These are phyloP conservation scores for Drosophila triauraria DNA, from an alignment of 1,140 invertebrate species.

Conservation along the genomic window DNA sequence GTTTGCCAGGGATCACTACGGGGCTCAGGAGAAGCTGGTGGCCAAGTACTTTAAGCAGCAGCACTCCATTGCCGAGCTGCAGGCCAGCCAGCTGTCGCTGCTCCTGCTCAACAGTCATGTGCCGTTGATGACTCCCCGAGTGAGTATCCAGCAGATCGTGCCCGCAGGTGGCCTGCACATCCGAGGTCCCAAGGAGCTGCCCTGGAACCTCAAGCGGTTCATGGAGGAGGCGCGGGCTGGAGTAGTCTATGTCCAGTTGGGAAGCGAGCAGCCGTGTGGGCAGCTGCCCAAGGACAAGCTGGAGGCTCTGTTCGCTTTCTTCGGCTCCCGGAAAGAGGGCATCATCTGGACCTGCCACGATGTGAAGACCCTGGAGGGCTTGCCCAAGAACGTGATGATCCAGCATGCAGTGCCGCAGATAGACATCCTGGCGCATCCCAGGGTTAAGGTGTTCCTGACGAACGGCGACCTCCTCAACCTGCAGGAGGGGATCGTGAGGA, in stretches of 20 bases:
- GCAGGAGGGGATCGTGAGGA: conserved; percentile 86
- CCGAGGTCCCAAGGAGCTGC: conserved; percentile 73
- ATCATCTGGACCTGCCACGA: conserved; percentile 87
- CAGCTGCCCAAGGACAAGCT: conserved; percentile 72
- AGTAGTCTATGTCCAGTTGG: conserved; percentile 87
- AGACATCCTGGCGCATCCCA: conserved; percentile 86
- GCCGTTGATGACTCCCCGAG: conserved; percentile 69
- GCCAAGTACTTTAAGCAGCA: conserved; percentile 70
- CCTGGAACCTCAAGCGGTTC: conserved; percentile 84
- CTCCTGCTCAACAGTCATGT: conserved; percentile 81
- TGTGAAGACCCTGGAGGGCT: conserved; percentile 67
- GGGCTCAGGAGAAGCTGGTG: conserved; percentile 67
- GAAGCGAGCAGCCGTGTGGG: conserved; percentile 72
- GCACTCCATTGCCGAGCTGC: conserved; percentile 84
- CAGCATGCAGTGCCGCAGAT: conserved; percentile 87
- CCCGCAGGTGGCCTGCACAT: conserved; percentile 83
- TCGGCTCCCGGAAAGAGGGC: conserved; percentile 85
- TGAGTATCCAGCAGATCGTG: conserved; percentile 71
- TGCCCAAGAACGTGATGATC: conserved; percentile 85
- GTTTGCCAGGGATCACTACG: conserved; percentile 60
- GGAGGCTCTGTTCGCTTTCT: conserved; percentile 79
- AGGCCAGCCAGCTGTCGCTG: conserved; percentile 85
- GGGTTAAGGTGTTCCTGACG: conserved; percentile 85
- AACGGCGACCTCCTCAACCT: conserved; percentile 87
- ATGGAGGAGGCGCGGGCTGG: conserved; percentile 86